Percentiles rank a stretch among this genome's conserved stretches.
Conservation (phyloP, 2,888 invertebrate species). For the Parnassius apollo region DNA sequence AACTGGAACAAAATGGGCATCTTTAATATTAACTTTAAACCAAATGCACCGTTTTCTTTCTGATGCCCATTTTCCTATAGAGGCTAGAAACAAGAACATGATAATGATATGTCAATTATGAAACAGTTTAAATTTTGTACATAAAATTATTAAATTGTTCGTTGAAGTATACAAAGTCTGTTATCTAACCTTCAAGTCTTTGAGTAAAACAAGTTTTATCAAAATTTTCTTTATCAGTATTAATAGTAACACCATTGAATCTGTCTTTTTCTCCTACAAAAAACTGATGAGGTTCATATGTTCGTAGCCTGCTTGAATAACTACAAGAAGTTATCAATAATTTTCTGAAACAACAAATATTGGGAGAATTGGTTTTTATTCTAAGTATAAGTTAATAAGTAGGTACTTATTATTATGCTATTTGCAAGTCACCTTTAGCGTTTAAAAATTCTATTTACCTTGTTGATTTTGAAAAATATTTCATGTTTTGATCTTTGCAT, state of each 20-base stretch:
- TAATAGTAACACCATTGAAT: slow-evolving; percentile 62
- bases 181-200: slow-evolving; percentile 52
- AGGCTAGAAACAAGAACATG: slow-evolving; percentile 79
- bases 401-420: background rate
- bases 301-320: slow-evolving; percentile 32
- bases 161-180: background rate
- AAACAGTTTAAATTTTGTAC: background rate
- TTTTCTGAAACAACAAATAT: slow-evolving; percentile 35
- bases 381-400: background rate
- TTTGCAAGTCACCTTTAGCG: slow-evolving; percentile 9
- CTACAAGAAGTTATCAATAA: slow-evolving; percentile 12
- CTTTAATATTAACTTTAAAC: slow-evolving; percentile 87
- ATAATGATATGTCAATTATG: background rate
- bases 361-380: background rate
- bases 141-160: slow-evolving; percentile 9
- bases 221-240: slow-evolving; percentile 46
- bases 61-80: slow-evolving; percentile 84
- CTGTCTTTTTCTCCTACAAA: slow-evolving; percentile 54
- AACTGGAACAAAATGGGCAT: slow-evolving; percentile 86
- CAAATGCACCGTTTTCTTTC: slow-evolving; percentile 87
- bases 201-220: slow-evolving; percentile 41
- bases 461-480: slow-evolving; percentile 5
- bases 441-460: background rate
- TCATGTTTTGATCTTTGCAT: no score
- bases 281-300: slow-evolving; percentile 22